Evolutionary conservation across 2,888 invertebrate species (phyloP), one percentile per base, ranked within the genome.

Genomic region (Drosophila tripunctata): DNA sequence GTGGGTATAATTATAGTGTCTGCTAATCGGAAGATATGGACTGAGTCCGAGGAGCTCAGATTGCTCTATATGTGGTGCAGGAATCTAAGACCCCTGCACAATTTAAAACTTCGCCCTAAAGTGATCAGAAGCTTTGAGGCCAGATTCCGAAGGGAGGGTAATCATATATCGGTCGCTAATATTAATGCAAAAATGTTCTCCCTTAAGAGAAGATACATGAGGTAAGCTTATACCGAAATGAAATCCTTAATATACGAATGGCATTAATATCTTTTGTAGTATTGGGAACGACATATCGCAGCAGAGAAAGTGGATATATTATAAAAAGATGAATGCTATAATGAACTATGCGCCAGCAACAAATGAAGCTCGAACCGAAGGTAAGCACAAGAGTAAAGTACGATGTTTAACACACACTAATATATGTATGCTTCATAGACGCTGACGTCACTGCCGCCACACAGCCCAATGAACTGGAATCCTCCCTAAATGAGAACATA

Each of bases 101-200:
- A 8, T 17, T 52, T 33, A 1, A 35, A 7, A 22, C 31, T 8
- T 4, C 35, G 14, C 0, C 1, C 5, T 0, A 41, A 67, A 5
- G 19, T 55, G 8, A 57, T 47, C 10, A 15, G 4, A 7, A 30
- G 54, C 0, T 27, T 77, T 21, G 47, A 31, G 3, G 17, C 2
- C 0, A 27, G 62, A 10, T 57, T 79, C 2, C 6, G 2, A 0
- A 41, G 30, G 7, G 35, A 58, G 3, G 76, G 70, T 36, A 27
- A 76, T 7, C 8, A 54, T 3, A 40, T 55, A 3, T 30, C 19
- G 2, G 6, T 17, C 0, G 8, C 3, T 0, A 36, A 54, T 3
- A 58, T 78, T 1, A 45, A 40, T 6, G n/a, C 12, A 0, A 78
- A 80, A 72, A 78, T 72, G 56, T 14, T 35, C 0, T 27, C 65